Conservation (phyloP, 2,797 vertebrate genomes). For the Enteromius fasciolatus region DNA sequence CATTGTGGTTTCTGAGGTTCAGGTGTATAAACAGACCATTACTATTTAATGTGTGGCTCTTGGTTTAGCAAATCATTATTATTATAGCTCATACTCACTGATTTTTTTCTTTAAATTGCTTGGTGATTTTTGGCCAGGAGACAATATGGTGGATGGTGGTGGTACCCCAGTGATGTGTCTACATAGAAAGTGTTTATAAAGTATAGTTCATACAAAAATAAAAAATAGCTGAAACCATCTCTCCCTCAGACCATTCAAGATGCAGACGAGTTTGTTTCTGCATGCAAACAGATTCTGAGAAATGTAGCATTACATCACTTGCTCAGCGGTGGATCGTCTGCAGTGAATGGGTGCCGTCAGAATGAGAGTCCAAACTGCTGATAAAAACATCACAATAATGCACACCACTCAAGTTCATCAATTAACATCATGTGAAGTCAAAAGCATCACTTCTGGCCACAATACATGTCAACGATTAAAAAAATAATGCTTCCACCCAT, state of each 20-base stretch:
- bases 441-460: not conserved
- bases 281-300: not conserved
- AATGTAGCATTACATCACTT: not conserved
- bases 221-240: not conserved
- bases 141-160: not conserved
- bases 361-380: not conserved
- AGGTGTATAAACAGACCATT: not conserved
- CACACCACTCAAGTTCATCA: not conserved
- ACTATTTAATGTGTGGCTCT: slow-evolving; percentile 12
- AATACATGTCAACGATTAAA: not conserved
- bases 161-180: not conserved
- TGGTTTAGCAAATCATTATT: not conserved
- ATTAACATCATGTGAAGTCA: not conserved
- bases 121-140: not conserved
- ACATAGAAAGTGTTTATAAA: not conserved
- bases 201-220: not conserved
- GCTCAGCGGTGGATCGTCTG: not conserved
- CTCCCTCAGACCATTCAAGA: not conserved
- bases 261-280: not conserved
- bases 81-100: not conserved
- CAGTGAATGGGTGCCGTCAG: not conserved
- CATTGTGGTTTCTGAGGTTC: slow-evolving; percentile 9
- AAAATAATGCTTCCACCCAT: not conserved
- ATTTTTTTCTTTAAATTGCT: not conserved
- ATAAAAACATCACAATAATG: not conserved